Conservation (phyloP, 2,888 invertebrate species). For the Synanthedon myopaeformis region DNA sequence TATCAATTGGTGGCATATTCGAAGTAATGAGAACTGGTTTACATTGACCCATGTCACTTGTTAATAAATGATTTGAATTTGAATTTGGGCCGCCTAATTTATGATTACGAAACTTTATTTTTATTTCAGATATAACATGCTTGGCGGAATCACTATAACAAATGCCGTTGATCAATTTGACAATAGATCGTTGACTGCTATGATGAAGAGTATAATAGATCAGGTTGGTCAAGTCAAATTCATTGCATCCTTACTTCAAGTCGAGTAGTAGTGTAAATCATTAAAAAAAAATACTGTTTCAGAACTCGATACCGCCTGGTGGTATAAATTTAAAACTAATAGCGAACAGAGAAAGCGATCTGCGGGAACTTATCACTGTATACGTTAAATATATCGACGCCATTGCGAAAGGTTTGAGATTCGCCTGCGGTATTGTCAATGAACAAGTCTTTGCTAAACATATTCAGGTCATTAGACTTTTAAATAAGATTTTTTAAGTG, state of each 20-base stretch:
- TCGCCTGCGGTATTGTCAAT: slow-evolving; percentile 60
- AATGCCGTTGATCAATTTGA: slow-evolving; percentile 64
- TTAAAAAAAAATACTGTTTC: neutral
- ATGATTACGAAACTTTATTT: no score
- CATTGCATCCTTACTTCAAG: neutral
- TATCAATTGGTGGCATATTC: no score
- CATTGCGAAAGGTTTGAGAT: slow-evolving; percentile 64
- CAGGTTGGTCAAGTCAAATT: slow-evolving; percentile 34
- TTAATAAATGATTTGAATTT: no score
- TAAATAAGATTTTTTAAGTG: neutral
- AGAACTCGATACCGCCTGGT: slow-evolving; percentile 70
- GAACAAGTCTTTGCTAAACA: slow-evolving; percentile 70
- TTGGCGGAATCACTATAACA: slow-evolving; percentile 70
- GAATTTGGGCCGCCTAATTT: no score
- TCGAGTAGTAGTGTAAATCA: no score
- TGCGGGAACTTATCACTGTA: slow-evolving; percentile 60
- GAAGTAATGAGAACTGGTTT: no score
- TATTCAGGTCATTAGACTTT: slow-evolving; percentile 50
- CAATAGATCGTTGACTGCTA: slow-evolving; percentile 56
- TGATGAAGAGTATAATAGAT: slow-evolving; percentile 71
- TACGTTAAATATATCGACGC: slow-evolving; percentile 71
- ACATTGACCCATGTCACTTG: no score
- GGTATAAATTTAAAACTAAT: slow-evolving; percentile 70
- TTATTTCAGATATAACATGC: slow-evolving; percentile 65
- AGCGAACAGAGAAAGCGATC: slow-evolving; percentile 62